Evolutionary conservation across 2,888 invertebrate genomes (phyloP).

Genomic region (Matsumyia berberina): DNA sequence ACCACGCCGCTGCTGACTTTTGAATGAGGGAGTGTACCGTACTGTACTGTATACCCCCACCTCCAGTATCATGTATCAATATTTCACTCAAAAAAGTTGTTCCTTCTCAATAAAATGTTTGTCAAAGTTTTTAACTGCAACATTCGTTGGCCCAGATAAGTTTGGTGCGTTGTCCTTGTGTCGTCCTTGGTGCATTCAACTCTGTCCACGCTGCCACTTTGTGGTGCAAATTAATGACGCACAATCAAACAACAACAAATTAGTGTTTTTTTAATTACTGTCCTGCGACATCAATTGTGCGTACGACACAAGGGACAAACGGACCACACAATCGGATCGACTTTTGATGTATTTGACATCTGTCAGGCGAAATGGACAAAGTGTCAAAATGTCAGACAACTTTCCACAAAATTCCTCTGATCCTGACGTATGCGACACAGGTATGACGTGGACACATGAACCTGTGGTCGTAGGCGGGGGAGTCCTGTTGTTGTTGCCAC

Average conservation of each 20-base stretch:
- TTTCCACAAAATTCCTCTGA: conserved; percentile 28
- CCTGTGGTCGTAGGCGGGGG: background rate
- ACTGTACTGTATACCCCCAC: no score
- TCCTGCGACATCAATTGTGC: background rate
- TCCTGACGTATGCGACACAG: background rate
- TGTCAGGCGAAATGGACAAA: conserved; percentile 58
- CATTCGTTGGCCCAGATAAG: conserved; percentile 46
- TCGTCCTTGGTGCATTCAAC: conserved; percentile 36
- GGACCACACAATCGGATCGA: conserved; percentile 11
- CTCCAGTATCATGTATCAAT: conserved; percentile 62
- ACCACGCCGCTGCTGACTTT: conserved; percentile 27
- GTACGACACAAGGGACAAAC: background rate
- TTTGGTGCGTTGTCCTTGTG: conserved; percentile 29
- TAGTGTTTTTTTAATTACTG: conserved; percentile 47
- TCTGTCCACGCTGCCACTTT: background rate
- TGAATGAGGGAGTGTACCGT: no score
- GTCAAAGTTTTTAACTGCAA: conserved; percentile 51
- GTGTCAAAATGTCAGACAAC: conserved; percentile 63
- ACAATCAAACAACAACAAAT: conserved; percentile 2
- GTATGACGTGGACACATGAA: background rate
- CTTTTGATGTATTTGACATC: conserved; percentile 66
- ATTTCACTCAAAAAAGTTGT: conserved; percentile 61
- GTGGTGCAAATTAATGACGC: conserved; percentile 48
- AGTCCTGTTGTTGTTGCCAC: conserved; percentile 6
- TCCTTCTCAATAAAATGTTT: conserved; percentile 33